Evolutionary conservation across 2,888 invertebrate species (phyloP), one percentile per base, ranked within the genome.

Genomic region (Endotricha flammealis): DNA sequence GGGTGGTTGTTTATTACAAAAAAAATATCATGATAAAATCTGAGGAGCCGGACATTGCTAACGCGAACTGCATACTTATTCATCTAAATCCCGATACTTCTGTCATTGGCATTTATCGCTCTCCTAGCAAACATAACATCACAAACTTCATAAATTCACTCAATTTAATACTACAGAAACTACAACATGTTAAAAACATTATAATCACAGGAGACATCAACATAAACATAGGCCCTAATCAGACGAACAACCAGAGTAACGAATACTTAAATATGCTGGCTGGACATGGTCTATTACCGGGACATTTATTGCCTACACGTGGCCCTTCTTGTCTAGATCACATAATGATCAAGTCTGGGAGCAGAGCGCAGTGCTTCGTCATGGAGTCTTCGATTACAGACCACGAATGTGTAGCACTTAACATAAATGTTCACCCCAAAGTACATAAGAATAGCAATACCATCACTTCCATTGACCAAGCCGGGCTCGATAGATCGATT

Each of bases 1-100:
- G 31, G 7, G 31, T 31, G 6, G 10, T 31, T 2, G 7, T 31
- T 12, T 31, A 31, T n/a, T 31, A 31, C 12, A 31, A 31, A n/a
- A 22, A 12, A 7, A 2, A 7, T 12, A 4, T 29, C 7, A 11
- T 11, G 3, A n/a, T 31, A 2, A 11, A 8, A 3, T 11, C 10
- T 11, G 12, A 22, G 2, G 22, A 31, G 13, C 31, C 31, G 2
- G 11, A 4, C 1, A 1, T 31, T 11, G 1, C 11, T 4, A 22
- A 31, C 12, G 22, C 31, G 8, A 23, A 23, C 13, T 20, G 31
- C 9, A 6, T 11, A 16, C 9, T 23, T n/a, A n/a, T 23, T n/a
- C 8, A 23, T n/a, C 3, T 23, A n/a, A 23, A 23, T 29, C 2
- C 3, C 5, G 29, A 29, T 6, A 29, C 29, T 7, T 12, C 3